These are phyloP conservation scores for Miichthys miiuy DNA, from an alignment of 2,797 vertebrate genomes.

Conservation along the genomic window DNA sequence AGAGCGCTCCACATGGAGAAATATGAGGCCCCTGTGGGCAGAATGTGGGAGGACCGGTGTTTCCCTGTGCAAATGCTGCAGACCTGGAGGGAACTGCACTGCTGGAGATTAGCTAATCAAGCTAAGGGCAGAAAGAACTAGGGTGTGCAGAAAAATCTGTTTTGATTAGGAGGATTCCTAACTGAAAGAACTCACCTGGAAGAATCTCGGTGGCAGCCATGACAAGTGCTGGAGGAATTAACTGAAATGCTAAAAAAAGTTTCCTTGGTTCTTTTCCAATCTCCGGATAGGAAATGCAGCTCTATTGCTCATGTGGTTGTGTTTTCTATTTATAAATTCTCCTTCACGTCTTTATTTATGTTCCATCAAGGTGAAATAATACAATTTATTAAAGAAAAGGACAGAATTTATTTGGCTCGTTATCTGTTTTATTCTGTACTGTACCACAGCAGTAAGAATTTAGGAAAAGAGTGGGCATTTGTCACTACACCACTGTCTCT, in stretches of 20 bases:
- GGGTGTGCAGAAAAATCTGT: slow-evolving; percentile 6
- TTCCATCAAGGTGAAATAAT: slow-evolving; percentile 17
- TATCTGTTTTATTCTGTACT: not conserved
- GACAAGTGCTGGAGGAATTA: slow-evolving; percentile 8
- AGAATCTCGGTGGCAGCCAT: slow-evolving; percentile 18
- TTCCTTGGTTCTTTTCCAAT: not conserved
- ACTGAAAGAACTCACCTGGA: slow-evolving; percentile 47
- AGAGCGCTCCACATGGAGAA: slow-evolving; percentile 27
- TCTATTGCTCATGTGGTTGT: not conserved
- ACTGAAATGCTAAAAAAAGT: not conserved
- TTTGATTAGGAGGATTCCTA: slow-evolving; percentile 40
- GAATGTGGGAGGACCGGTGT: slow-evolving; percentile 13
- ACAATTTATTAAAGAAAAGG: not conserved
- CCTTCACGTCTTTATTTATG: not conserved
- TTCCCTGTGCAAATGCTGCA: slow-evolving; percentile 34
- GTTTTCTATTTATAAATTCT: not conserved
- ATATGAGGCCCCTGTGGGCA: slow-evolving; percentile 30
- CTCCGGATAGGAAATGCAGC: not conserved
- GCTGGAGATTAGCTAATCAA: slow-evolving; percentile 58
- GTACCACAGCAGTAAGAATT: not conserved
- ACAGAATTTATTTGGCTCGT: not conserved
- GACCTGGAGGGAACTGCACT: slow-evolving; percentile 45
- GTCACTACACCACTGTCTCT: not conserved
- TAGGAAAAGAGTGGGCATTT: not conserved
- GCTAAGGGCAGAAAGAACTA: slow-evolving; percentile 28